phyloP scores from a whole-genome alignment of 2,888 invertebrate species.

The Cremastinae sp. region DNA sequence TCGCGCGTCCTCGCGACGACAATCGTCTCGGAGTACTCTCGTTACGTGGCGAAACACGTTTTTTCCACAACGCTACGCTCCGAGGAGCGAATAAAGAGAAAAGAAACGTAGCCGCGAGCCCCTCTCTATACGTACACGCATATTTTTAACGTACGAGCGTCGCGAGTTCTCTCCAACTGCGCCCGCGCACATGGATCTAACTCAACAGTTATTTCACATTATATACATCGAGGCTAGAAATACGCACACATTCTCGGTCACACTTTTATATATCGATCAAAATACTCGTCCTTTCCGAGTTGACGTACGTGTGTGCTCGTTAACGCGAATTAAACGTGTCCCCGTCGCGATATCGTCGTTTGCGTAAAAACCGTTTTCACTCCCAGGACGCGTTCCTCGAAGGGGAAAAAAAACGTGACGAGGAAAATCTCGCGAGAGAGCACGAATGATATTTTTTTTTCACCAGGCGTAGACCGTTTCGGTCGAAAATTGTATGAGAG shows the following conservation, averaged over 20 bases:
- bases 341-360: neutral
- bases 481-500: too few relatives aligned
- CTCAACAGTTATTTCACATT: constrained; percentile 57
- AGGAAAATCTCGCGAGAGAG: neutral
- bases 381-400: too few relatives aligned
- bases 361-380: too few relatives aligned
- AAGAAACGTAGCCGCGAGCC: neutral
- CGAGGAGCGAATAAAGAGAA: neutral
- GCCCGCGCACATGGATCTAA: constrained; percentile 44
- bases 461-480: too few relatives aligned
- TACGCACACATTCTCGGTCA: neutral
- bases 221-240: constrained; percentile 5
- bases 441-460: neutral
- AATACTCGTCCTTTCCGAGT: constrained; percentile 7
- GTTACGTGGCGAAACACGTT: constrained; percentile 9
- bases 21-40: too few relatives aligned
- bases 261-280: constrained; percentile 17
- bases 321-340: neutral
- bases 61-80: constrained; percentile 4
- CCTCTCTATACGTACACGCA: neutral
- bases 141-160: constrained; percentile 1
- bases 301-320: neutral
- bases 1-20: too few relatives aligned
- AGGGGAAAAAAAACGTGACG: neutral
- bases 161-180: constrained; percentile 11